Evolutionary conservation across 30 jellyfish, hydroid and myxozoan genomes (phyloP).

Genomic region (Turritopsis rubra): DNA sequence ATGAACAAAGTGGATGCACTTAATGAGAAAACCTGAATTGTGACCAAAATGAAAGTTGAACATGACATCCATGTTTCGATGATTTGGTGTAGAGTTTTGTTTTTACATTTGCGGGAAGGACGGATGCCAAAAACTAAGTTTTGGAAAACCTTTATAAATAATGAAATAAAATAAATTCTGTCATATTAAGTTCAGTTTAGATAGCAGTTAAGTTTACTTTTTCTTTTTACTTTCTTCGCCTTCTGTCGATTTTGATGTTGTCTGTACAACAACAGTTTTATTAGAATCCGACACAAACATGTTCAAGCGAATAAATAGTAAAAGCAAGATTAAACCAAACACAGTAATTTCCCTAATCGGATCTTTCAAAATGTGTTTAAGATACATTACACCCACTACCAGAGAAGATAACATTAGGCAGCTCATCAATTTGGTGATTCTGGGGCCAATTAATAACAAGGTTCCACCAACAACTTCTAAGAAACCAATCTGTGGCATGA

Average conservation of each 20-base stretch:
- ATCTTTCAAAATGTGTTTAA: slow-evolving; percentile 36
- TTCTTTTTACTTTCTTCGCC: not conserved
- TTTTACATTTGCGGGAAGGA: too few species aligned
- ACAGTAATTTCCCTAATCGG: slow-evolving; percentile 18
- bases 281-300: slow-evolving; percentile 24
- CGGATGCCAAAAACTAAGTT: too few species aligned
- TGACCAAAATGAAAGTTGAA: too few species aligned
- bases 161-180: not conserved
- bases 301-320: slow-evolving; percentile 49
- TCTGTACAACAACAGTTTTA: not conserved
- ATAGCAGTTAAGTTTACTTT: too few species aligned
- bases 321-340: slow-evolving; percentile 43
- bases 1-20: too few species aligned
- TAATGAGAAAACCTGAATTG: too few species aligned
- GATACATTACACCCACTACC: slow-evolving; percentile 82
- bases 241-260: not conserved
- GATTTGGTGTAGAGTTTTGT: too few species aligned
- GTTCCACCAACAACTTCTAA: slow-evolving; percentile 69
- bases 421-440: slow-evolving; percentile 50
- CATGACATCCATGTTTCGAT: too few species aligned
- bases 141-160: too few species aligned
- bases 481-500: slow-evolving; percentile 69
- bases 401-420: slow-evolving; percentile 58
- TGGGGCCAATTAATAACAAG: slow-evolving; percentile 65
- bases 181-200: not conserved